phyloP scores from a whole-genome alignment of 2,113 vertebrate species.

The Halcyon malimbica region DNA sequence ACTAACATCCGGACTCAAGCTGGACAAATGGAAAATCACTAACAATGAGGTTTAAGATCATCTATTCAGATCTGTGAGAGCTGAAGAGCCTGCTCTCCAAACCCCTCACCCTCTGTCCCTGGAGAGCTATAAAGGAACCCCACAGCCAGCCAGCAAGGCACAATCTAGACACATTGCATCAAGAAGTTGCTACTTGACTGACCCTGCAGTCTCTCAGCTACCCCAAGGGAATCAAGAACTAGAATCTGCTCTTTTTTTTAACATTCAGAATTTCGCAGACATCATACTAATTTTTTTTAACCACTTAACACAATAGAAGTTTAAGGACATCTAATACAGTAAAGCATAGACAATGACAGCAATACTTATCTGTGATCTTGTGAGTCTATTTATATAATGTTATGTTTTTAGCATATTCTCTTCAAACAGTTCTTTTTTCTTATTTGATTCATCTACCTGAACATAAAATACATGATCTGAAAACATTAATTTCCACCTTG shows the following conservation, averaged over 20 bases:
- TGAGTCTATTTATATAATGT: background rate
- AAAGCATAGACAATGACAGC: background rate
- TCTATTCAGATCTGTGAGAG: background rate
- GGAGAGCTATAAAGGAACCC: background rate
- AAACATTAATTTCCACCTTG: background rate
- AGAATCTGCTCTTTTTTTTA: background rate
- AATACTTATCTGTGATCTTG: background rate
- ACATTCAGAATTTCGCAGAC: background rate
- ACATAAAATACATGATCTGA: background rate
- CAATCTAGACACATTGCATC: background rate
- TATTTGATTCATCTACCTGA: background rate
- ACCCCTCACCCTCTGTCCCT: background rate
- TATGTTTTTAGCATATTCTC: background rate
- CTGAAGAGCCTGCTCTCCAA: background rate
- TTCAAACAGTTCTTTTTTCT: background rate
- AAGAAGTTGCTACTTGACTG: conserved; percentile 9
- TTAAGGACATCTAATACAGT: background rate
- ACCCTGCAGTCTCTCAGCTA: background rate
- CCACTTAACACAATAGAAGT: background rate
- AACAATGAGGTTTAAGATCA: background rate
- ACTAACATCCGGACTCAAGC: background rate
- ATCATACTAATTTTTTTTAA: background rate
- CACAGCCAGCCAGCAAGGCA: background rate
- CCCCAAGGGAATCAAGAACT: background rate
- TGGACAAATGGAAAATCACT: background rate